Conservation (phyloP, 2,888 invertebrate genomes). For the Drosophila villosipedis region DNA sequence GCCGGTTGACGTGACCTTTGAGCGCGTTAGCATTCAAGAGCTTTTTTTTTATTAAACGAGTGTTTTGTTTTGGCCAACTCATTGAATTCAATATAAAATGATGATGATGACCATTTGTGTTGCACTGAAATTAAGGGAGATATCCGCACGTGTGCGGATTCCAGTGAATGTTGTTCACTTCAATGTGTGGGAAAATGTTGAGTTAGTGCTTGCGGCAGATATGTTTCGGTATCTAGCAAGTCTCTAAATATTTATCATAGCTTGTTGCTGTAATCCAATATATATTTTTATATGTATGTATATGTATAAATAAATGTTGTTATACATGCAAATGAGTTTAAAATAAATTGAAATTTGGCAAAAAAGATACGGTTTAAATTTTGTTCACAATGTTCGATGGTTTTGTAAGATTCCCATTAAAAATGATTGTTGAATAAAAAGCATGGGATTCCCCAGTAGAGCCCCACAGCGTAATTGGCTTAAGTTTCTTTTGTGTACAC, state of each 20-base stretch:
- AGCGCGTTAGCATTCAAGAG: constrained; percentile 57
- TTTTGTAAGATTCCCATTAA: neutral
- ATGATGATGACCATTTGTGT: constrained; percentile 32
- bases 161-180: constrained; percentile 18
- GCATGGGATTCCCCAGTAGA: neutral
- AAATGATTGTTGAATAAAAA: neutral
- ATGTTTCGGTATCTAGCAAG: neutral
- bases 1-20: constrained; percentile 77
- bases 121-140: constrained; percentile 27
- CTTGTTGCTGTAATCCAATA: neutral
- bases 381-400: neutral
- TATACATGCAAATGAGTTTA: neutral
- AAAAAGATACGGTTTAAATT: neutral
- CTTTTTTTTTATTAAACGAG: constrained; percentile 21
- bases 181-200: constrained; percentile 47
- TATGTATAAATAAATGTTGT: neutral
- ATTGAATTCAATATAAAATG: constrained; percentile 39
- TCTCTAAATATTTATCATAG: neutral
- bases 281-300: neutral
- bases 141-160: constrained; percentile 1
- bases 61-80: constrained; percentile 32
- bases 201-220: neutral
- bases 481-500: neutral
- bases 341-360: neutral
- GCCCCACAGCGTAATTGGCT: neutral